Evolutionary conservation across 2,888 invertebrate genomes (phyloP), one percentile per base, ranked within the genome.

Genomic region (Tromatobia lineatoria): DNA sequence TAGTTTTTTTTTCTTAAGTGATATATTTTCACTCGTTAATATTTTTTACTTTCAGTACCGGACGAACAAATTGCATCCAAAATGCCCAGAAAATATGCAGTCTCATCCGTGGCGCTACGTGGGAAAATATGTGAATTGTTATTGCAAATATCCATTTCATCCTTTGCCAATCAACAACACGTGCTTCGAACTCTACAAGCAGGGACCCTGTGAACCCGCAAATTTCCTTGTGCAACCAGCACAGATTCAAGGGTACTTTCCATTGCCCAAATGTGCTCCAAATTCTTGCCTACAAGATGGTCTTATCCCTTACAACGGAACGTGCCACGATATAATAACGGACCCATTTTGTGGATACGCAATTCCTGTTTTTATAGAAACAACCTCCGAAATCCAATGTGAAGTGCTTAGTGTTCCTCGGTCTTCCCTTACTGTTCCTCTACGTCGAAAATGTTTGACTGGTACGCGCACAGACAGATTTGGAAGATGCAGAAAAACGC

Each of bases 211-310:
- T 89, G 86, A 90, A 0, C 74, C 88, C 0, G 94, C 94, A 0
- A 90, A 96, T 78, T 95, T 29, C 90, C 95, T 11, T 93, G 97
- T 23, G 94, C 94, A 11, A 85, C 90, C 57, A 93, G 94, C 50
- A 2, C 15, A 1, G 13, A 23, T 20, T 10, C 4, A 7, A 20
- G 34, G 15, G 3, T 0, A n/a, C 15, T 92, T 95, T 15, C 94
- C 94, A 0, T 94, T 95, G 57, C 96, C 97, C 0, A 93, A 94
- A 73, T 97, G 97, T 89, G 94, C 93, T 3, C 88, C 87, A 25
- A 97, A 97, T 94, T 95, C 96, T 0, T 97, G 97, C 89, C 11
- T 50, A 6, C 80, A 88, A 0, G 96, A 96, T 87, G 95, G 95
- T 0, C 88, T 93, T 23, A 95, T 95, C 0, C 90, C 87, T 87